Evolutionary conservation across 1,140 invertebrate species (phyloP).

Genomic region (Charaxes varanes): DNA sequence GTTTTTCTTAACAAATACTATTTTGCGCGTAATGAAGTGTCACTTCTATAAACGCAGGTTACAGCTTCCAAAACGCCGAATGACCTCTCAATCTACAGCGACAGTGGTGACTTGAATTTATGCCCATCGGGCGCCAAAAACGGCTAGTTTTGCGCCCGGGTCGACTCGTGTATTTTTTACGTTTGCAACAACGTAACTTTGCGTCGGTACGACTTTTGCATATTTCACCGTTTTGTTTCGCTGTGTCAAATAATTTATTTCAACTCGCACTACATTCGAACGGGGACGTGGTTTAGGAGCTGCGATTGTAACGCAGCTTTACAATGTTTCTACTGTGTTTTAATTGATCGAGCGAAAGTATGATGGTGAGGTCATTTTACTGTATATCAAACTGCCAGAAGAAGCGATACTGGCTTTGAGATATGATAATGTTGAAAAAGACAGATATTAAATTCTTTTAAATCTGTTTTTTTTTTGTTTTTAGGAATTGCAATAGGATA

Average conservation of each 20-base stretch:
- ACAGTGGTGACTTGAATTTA: conserved; percentile 21
- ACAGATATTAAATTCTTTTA: no score
- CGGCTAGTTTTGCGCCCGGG: conserved; percentile 24
- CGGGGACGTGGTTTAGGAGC: conserved; percentile 22
- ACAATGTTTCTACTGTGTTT: neutral
- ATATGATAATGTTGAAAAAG: no score
- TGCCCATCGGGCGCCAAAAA: conserved; percentile 24
- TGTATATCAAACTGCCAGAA: no score
- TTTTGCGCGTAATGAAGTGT: conserved; percentile 8
- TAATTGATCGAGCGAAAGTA: no score
- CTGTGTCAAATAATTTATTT: conserved; percentile 30
- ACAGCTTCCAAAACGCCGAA: conserved; percentile 19
- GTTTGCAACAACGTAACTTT: conserved; percentile 25
- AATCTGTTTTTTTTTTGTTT: no score
- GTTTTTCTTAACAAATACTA: no score
- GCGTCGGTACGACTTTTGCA: conserved; percentile 27
- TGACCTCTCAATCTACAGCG: conserved; percentile 27
- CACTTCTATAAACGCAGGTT: conserved; percentile 7
- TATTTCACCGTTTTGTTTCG: conserved; percentile 28
- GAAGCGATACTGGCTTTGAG: no score
- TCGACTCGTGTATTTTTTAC: conserved; percentile 25
- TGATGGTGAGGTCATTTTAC: no score
- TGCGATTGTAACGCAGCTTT: conserved; percentile 20
- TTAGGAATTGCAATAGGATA: no score
- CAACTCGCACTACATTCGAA: conserved; percentile 22